These are phyloP conservation scores for Drosophila nannoptera DNA, from an alignment of 1,140 invertebrate species.

Conservation along the genomic window DNA sequence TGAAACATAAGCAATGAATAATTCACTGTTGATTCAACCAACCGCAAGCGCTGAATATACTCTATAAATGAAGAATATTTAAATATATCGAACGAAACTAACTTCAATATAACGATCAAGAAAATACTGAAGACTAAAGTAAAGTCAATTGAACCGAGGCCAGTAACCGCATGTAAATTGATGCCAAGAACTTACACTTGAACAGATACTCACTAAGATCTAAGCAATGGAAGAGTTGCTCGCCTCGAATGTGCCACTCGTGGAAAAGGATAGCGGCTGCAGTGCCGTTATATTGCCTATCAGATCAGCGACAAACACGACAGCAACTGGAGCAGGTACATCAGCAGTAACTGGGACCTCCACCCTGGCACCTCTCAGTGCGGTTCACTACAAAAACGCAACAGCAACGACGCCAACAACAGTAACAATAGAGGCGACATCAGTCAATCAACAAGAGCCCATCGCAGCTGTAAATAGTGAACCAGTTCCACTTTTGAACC, in stretches of 20 bases:
- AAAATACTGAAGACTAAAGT: no score
- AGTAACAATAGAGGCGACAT: background rate
- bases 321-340: conserved; percentile 12
- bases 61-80: conserved; percentile 21
- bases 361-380: conserved; percentile 6
- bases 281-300: conserved; percentile 54
- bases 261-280: conserved; percentile 43
- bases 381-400: conserved; percentile 50
- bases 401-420: conserved; percentile 20
- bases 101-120: no score
- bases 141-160: conserved; percentile 14
- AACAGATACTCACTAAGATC: background rate
- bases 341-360: background rate
- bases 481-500: conserved; percentile 52
- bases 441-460: background rate
- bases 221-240: conserved; percentile 53
- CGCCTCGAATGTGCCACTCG: conserved; percentile 53
- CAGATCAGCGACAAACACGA: conserved; percentile 30
- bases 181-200: conserved; percentile 14
- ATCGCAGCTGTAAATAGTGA: conserved; percentile 9
- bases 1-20: conserved; percentile 38
- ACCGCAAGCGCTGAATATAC: conserved; percentile 1
- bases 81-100: background rate
- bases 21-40: conserved; percentile 13
- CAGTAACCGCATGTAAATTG: conserved; percentile 17